phyloP scores from a whole-genome alignment of 2,888 invertebrate genomes.

The Nasonovia ribisnigri region DNA sequence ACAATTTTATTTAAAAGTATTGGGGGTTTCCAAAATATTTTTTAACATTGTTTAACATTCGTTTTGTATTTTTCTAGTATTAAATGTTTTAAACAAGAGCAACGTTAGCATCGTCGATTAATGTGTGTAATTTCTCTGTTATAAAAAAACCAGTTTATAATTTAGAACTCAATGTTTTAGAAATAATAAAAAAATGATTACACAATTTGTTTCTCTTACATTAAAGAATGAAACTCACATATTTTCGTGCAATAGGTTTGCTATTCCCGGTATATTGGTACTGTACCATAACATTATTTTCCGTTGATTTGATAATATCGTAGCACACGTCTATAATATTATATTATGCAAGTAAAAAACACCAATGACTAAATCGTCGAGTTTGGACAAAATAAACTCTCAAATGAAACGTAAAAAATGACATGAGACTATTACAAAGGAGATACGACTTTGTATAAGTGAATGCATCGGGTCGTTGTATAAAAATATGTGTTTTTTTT shows the following conservation, averaged over 20 bases:
- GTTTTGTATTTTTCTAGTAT: too few relatives aligned
- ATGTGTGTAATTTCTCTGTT: background rate
- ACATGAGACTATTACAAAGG: too few relatives aligned
- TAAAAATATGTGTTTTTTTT: background rate
- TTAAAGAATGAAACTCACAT: background rate
- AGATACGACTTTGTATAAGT: slow-evolving; percentile 7
- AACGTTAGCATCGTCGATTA: background rate
- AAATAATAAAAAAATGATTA: background rate
- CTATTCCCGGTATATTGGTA: background rate
- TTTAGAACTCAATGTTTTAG: background rate
- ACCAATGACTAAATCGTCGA: too few relatives aligned
- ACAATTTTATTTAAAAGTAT: background rate
- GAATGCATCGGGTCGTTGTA: slow-evolving; percentile 11
- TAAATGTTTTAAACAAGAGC: too few relatives aligned
- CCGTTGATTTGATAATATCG: background rate
- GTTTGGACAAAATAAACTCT: too few relatives aligned
- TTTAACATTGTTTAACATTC: too few relatives aligned
- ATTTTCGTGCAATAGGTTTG: background rate
- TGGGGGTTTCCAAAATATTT: background rate
- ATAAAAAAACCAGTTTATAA: background rate
- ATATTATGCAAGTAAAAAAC: too few relatives aligned
- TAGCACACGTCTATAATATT: too few relatives aligned
- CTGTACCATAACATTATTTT: background rate
- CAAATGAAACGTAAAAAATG: too few relatives aligned
- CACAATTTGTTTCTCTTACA: background rate